Conservation (phyloP, 2,888 invertebrate species). For the Chaetogeoica ovagalla region DNA sequence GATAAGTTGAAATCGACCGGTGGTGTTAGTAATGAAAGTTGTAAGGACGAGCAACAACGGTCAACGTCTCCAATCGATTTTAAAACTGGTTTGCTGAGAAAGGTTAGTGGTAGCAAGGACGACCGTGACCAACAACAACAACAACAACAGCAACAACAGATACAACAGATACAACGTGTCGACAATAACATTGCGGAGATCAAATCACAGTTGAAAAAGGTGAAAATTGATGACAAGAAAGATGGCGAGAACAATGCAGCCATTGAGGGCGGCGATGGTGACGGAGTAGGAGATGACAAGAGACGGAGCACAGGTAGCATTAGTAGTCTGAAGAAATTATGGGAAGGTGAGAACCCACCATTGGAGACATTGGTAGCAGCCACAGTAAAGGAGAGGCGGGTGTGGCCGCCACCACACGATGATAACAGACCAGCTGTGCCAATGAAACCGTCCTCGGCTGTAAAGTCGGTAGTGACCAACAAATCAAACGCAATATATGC, state of each 20-base stretch:
- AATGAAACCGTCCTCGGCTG: constrained; percentile 70
- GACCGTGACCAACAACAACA: constrained; percentile 21
- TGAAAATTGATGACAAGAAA: constrained; percentile 60
- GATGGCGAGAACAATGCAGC: constrained; percentile 57
- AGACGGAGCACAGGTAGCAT: constrained; percentile 90
- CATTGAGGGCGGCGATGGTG: constrained; percentile 62
- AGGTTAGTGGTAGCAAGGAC: constrained; percentile 57
- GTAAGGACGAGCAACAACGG: constrained; percentile 59
- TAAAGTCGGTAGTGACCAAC: constrained; percentile 60
- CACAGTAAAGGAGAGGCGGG: constrained; percentile 60
- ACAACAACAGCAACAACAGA: neutral
- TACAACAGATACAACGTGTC: constrained; percentile 30
- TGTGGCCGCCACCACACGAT: constrained; percentile 64
- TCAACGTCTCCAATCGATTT: constrained; percentile 59
- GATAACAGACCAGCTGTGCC: constrained; percentile 57
- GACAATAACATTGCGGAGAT: constrained; percentile 52
- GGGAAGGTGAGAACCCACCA: constrained; percentile 74
- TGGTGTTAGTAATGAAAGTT: constrained; percentile 61
- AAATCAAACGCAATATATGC: constrained; percentile 71
- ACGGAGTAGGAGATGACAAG: constrained; percentile 78
- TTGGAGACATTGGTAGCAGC: constrained; percentile 59
- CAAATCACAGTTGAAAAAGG: constrained; percentile 68
- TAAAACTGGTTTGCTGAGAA: constrained; percentile 62
- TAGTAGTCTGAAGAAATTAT: constrained; percentile 86
- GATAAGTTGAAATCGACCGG: constrained; percentile 81